Evolutionary conservation across 1,140 invertebrate genomes (phyloP).

Genomic region (Sitophilus oryzae): DNA sequence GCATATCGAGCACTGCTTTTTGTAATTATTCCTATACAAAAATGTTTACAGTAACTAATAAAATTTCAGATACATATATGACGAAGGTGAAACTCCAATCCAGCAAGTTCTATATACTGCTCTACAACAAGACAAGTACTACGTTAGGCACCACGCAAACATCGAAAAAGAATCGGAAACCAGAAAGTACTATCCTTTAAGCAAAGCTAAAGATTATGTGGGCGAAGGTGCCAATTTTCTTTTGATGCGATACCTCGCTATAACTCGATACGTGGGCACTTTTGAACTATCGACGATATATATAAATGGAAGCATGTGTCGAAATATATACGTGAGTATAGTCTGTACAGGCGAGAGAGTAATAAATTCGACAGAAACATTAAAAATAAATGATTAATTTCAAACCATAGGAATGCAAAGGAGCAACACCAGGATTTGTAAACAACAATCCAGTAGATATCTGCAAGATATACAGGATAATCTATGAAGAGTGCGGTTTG

Average conservation of each 20-base stretch:
- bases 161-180: constrained; percentile 45
- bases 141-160: constrained; percentile 39
- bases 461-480: constrained; percentile 50
- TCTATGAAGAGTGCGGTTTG: constrained; percentile 49
- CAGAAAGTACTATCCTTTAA: constrained; percentile 47
- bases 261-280: constrained; percentile 48
- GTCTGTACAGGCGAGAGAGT: background rate
- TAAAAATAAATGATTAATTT: background rate
- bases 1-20: too few relatives aligned
- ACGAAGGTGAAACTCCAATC: constrained; percentile 7
- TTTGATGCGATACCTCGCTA: constrained; percentile 53
- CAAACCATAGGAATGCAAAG: constrained; percentile 34
- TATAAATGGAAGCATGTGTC: constrained; percentile 52
- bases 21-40: too few relatives aligned
- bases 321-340: constrained; percentile 54
- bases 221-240: constrained; percentile 57
- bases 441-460: constrained; percentile 47
- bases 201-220: constrained; percentile 46
- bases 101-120: constrained; percentile 31
- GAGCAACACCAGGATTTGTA: constrained; percentile 46
- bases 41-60: too few relatives aligned
- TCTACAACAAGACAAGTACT: constrained; percentile 33
- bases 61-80: constrained; percentile 11
- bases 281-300: constrained; percentile 51
- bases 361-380: background rate